phyloP scores from a whole-genome alignment of 2,888 invertebrate species.

The Oxycera nigricornis region DNA sequence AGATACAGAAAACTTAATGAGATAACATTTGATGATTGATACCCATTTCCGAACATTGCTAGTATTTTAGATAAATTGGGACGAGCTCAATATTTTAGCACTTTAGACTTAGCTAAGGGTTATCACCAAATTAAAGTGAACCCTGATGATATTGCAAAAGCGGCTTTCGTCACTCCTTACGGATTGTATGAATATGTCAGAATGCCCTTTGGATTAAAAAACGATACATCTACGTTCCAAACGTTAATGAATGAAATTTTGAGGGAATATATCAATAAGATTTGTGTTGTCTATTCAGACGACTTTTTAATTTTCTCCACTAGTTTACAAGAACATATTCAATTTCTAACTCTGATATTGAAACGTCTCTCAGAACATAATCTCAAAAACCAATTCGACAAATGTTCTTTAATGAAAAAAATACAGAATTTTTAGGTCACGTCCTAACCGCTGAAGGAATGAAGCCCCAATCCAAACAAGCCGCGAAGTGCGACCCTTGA shows the following conservation, averaged over 20 bases:
- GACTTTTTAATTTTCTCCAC: conserved; percentile 31
- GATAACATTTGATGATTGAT: conserved; percentile 44
- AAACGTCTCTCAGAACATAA: conserved; percentile 27
- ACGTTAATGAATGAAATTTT: conserved; percentile 43
- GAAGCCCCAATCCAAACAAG: conserved; percentile 39
- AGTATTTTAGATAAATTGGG: conserved; percentile 42
- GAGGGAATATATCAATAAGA: conserved; percentile 39
- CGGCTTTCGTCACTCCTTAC: conserved; percentile 41
- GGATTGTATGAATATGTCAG: conserved; percentile 37
- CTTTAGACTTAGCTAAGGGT: conserved; percentile 44
- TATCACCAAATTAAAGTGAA: conserved; percentile 40
- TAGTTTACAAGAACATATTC: conserved; percentile 39
- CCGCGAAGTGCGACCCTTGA: no score
- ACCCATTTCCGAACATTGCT: conserved; percentile 45
- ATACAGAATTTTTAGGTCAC: conserved; percentile 42
- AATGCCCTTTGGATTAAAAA: conserved; percentile 45
- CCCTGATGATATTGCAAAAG: conserved; percentile 45
- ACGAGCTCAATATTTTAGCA: conserved; percentile 44
- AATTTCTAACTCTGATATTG: conserved; percentile 26
- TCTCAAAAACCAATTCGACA: conserved; percentile 40
- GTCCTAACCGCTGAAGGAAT: conserved; percentile 33
- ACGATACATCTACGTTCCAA: conserved; percentile 43
- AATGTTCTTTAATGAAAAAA: conserved; percentile 39
- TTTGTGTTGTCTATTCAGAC: conserved; percentile 38
- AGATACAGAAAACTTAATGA: conserved; percentile 46